phyloP scores from a whole-genome alignment of 2,113 vertebrate species.

The Meriones unguiculatus region DNA sequence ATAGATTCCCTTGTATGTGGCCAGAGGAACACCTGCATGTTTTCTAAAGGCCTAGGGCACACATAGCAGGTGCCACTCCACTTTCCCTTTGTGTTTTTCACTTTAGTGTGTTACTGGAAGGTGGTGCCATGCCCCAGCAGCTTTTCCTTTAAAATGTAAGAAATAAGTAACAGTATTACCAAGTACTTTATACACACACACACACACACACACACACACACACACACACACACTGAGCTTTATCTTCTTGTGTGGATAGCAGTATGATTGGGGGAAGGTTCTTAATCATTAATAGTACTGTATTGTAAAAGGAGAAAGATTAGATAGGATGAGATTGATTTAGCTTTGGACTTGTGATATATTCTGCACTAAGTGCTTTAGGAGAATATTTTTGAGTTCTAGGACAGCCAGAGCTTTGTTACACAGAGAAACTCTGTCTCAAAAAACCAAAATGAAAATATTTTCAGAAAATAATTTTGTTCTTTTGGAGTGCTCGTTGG shows the following conservation, averaged over 20 bases:
- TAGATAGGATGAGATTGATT: neutral
- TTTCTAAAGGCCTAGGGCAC: neutral
- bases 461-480: constrained; percentile 25
- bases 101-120: neutral
- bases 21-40: neutral
- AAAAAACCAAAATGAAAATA: neutral
- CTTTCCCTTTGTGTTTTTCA: neutral
- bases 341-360: constrained; percentile 30
- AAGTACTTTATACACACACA: no score
- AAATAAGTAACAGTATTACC: neutral
- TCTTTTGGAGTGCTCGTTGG: constrained; percentile 34
- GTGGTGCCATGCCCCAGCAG: neutral
- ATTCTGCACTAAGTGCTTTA: constrained; percentile 9
- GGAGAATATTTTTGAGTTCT: constrained; percentile 1
- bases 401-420: neutral
- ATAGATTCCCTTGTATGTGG: neutral
- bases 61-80: neutral
- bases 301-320: constrained; percentile 33
- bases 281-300: constrained; percentile 55
- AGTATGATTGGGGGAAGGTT: constrained; percentile 1
- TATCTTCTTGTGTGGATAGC: constrained; percentile 18
- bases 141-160: neutral
- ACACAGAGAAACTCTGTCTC: neutral
- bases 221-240: neutral
- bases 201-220: no score